Evolutionary conservation across 2,797 vertebrate genomes (phyloP).

Genomic region (Sternotherus odoratus): DNA sequence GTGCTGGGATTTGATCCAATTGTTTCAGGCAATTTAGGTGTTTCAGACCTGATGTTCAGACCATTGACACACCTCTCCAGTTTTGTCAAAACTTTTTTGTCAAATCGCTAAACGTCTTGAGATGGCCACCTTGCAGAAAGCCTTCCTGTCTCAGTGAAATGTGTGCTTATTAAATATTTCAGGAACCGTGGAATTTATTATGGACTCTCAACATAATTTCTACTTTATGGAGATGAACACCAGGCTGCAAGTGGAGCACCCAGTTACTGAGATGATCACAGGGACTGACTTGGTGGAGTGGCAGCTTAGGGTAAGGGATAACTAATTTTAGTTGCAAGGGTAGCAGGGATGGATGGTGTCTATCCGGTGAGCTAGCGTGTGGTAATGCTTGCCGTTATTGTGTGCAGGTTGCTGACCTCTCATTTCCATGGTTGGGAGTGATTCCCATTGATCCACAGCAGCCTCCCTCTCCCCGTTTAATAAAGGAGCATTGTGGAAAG

Average conservation of each 20-base stretch:
- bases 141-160: background rate
- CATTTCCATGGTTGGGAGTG: background rate
- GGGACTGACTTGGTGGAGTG: conserved; percentile 97
- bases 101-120: background rate
- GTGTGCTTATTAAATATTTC: conserved; percentile 38
- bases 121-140: background rate
- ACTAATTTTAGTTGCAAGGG: background rate
- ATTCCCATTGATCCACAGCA: background rate
- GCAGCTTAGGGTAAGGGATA: conserved; percentile 91
- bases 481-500: background rate
- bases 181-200: conserved; percentile 98
- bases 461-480: background rate
- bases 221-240: conserved; percentile 99
- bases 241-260: conserved; percentile 96
- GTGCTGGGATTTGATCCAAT: background rate
- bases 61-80: background rate
- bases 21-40: background rate
- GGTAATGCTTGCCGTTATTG: background rate
- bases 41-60: background rate
- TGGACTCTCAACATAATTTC: conserved; percentile 95
- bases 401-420: background rate
- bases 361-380: background rate
- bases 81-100: background rate
- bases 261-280: conserved; percentile 97
- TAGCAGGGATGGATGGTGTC: background rate